These are phyloP conservation scores for Camelus dromedarius DNA, from an alignment of 2,113 vertebrate genomes.

Conservation along the genomic window DNA sequence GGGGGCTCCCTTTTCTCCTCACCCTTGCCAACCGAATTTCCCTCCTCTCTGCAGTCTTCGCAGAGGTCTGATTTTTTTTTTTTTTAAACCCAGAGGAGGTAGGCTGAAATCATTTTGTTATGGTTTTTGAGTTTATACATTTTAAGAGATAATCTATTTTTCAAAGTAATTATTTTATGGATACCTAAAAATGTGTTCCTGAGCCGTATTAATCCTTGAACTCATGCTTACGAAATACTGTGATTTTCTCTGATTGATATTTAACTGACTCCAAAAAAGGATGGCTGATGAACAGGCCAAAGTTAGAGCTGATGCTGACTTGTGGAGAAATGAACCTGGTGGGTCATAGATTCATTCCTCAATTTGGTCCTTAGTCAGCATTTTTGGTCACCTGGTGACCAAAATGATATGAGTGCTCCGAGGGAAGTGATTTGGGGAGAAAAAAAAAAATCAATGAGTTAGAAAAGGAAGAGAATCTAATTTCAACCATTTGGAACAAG, in stretches of 20 bases:
- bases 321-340: background rate
- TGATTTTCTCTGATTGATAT: background rate
- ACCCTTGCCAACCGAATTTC: background rate
- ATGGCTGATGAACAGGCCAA: background rate
- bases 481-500: background rate
- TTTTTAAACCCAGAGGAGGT: background rate
- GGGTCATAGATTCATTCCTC: background rate
- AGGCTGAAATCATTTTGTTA: background rate
- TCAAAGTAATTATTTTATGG: background rate
- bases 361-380: background rate
- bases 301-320: rapidly evolving
- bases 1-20: too few species aligned
- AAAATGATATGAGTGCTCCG: background rate
- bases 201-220: background rate
- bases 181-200: background rate
- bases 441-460: background rate
- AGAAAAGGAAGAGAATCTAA: background rate
- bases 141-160: background rate
- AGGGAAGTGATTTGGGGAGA: background rate
- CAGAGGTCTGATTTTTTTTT: background rate
- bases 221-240: background rate
- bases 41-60: background rate
- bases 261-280: background rate
- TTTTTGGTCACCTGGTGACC: background rate
- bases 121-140: background rate